These are phyloP conservation scores for Notamacropus eugenii DNA, from an alignment of 2,797 vertebrate genomes.

Conservation along the genomic window DNA sequence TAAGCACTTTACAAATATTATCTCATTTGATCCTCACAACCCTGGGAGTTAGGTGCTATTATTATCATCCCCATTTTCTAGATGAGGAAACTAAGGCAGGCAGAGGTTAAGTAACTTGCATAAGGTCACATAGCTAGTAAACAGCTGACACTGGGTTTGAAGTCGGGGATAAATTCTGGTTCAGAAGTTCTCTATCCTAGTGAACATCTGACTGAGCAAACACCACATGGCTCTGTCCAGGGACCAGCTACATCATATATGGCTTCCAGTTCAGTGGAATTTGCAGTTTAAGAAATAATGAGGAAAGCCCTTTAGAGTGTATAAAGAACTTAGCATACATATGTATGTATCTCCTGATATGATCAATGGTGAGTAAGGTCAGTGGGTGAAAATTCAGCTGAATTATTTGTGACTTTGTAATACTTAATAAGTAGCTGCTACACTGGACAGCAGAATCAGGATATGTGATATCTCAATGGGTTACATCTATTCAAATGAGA, in stretches of 20 bases:
- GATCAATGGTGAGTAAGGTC: not conserved
- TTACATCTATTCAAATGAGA: not conserved
- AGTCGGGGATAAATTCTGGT: not conserved
- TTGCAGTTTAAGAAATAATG: not conserved
- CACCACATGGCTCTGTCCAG: not conserved
- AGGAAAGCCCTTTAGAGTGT: not conserved
- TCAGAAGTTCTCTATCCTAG: not conserved
- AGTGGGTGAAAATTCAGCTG: not conserved
- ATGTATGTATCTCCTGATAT: not conserved
- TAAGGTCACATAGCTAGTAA: not conserved
- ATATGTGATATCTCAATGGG: not conserved
- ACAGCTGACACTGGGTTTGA: not conserved
- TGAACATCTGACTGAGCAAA: not conserved
- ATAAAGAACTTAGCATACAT: not conserved
- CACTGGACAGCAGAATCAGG: not conserved
- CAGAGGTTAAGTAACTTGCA: not conserved
- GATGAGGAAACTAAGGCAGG: not conserved
- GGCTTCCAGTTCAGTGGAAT: not conserved
- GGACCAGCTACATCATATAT: not conserved
- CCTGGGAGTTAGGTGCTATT: not conserved
- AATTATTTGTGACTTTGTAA: not conserved
- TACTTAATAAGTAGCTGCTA: not conserved
- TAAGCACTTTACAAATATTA: not conserved
- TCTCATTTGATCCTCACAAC: not conserved
- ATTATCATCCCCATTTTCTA: not conserved